A percentile compares a stretch with the other conserved stretches of the same genome.
These are phyloP conservation scores for Perccottus glenii DNA, from an alignment of 2,113 vertebrate genomes.

Conservation along the genomic window DNA sequence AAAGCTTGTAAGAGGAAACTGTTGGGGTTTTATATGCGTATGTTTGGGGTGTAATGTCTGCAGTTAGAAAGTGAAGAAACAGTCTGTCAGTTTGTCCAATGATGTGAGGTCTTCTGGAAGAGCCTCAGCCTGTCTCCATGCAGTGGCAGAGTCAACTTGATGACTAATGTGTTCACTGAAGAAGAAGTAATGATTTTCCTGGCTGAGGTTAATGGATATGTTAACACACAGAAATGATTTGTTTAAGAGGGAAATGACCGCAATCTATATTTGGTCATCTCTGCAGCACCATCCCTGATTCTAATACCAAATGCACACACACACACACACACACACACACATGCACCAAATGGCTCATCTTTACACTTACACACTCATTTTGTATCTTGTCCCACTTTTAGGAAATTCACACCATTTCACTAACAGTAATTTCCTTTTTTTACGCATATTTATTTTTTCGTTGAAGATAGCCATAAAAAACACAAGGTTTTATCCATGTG, in stretches of 20 bases:
- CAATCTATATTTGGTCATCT: slow-evolving; percentile 93
- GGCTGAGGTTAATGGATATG: slow-evolving; percentile 94
- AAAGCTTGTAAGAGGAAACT: slow-evolving; percentile 16
- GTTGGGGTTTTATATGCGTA: slow-evolving; percentile 52
- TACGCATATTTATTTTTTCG: slow-evolving; percentile 69
- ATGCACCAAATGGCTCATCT: slow-evolving; percentile 1
- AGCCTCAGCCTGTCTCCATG: slow-evolving; percentile 24
- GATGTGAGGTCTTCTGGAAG: slow-evolving; percentile 29
- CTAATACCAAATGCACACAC: slow-evolving; percentile 49
- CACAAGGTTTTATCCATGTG: slow-evolving; percentile 25
- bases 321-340: slow-evolving; percentile 34
- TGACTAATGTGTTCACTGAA: slow-evolving; percentile 92
- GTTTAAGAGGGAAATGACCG: slow-evolving; percentile 94
- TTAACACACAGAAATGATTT: slow-evolving; percentile 94
- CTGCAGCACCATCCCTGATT: slow-evolving; percentile 60
- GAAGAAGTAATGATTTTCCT: slow-evolving; percentile 94
- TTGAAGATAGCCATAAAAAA: slow-evolving; percentile 45
- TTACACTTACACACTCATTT: slow-evolving; percentile 26
- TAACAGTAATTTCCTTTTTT: slow-evolving; percentile 64
- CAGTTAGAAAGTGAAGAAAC: not conserved
- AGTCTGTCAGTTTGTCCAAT: slow-evolving; percentile 14
- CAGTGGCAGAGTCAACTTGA: slow-evolving; percentile 81
- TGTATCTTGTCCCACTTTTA: slow-evolving; percentile 17
- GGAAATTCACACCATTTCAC: slow-evolving; percentile 43
- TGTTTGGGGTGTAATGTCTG: slow-evolving; percentile 12